phyloP scores from a whole-genome alignment of 2,888 invertebrate species.

The Rhagonycha fulva region DNA sequence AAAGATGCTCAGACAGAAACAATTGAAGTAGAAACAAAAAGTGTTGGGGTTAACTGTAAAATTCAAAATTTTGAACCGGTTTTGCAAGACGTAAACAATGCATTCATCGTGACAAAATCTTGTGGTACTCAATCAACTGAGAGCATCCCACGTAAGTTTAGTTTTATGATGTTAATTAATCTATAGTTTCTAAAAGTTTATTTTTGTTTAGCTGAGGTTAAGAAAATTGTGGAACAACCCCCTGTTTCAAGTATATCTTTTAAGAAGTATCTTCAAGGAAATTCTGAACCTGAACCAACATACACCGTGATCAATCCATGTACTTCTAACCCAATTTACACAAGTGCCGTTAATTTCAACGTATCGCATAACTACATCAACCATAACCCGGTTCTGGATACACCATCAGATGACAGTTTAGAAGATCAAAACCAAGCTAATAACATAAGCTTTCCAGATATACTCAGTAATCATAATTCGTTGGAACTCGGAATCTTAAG shows the following conservation, averaged over 20 bases:
- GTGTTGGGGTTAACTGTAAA: conserved; percentile 56
- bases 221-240: conserved; percentile 35
- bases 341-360: conserved; percentile 63
- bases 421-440: conserved; percentile 44
- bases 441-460: conserved; percentile 57
- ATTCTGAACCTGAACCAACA: conserved; percentile 28
- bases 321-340: conserved; percentile 50
- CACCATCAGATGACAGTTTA: conserved; percentile 59
- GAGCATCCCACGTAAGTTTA: not conserved
- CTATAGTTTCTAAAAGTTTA: not conserved
- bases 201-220: conserved; percentile 28
- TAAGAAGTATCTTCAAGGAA: conserved; percentile 49
- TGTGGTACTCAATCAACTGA: conserved; percentile 32
- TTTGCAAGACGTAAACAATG: not conserved
- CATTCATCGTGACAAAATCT: conserved; percentile 25
- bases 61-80: conserved; percentile 30
- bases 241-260: conserved; percentile 43
- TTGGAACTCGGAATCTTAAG: conserved; percentile 44
- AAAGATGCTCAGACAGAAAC: conserved; percentile 52
- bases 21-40: conserved; percentile 54
- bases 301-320: conserved; percentile 36
- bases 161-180: not conserved
- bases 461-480: conserved; percentile 63
- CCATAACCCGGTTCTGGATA: conserved; percentile 51
- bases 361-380: conserved; percentile 61